Conservation (phyloP, 1,140 invertebrate species). For the Platorchestia sp. region DNA sequence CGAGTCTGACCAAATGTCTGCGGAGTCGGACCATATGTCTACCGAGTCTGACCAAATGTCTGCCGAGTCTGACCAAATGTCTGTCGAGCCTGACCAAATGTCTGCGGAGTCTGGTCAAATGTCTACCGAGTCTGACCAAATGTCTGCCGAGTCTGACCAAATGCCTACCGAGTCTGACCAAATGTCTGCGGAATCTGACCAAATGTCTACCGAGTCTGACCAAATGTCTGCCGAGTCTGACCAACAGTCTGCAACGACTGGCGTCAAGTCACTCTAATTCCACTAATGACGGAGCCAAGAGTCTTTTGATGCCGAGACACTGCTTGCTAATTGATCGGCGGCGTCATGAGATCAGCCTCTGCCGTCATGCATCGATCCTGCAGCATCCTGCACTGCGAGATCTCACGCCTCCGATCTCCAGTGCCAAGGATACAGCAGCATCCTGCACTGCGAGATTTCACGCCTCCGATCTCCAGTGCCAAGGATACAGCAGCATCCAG, state of each 20-base stretch:
- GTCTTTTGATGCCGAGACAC: neutral
- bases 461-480: neutral
- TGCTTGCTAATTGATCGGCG: slow-evolving; percentile 48
- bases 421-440: neutral
- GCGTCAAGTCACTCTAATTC: slow-evolving; percentile 47
- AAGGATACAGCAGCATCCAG: neutral
- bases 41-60: neutral
- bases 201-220: neutral
- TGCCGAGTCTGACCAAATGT: neutral
- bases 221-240: neutral
- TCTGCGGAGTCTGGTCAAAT: neutral
- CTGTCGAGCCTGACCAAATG: neutral
- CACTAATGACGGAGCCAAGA: slow-evolving; percentile 15
- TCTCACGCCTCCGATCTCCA: neutral
- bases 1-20: neutral
- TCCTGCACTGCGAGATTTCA: neutral
- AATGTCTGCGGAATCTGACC: neutral
- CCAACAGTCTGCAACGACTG: neutral
- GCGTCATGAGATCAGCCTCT: slow-evolving; percentile 4
- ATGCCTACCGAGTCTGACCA: neutral
- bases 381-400: neutral
- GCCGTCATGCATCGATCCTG: slow-evolving; percentile 41
- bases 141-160: neutral
- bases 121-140: neutral
- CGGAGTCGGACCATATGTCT: neutral